A percentile compares a stretch with the other conserved stretches of the same genome.
Conservation (phyloP, 2,797 vertebrate species). For the Stomatorhinus walkeri region DNA sequence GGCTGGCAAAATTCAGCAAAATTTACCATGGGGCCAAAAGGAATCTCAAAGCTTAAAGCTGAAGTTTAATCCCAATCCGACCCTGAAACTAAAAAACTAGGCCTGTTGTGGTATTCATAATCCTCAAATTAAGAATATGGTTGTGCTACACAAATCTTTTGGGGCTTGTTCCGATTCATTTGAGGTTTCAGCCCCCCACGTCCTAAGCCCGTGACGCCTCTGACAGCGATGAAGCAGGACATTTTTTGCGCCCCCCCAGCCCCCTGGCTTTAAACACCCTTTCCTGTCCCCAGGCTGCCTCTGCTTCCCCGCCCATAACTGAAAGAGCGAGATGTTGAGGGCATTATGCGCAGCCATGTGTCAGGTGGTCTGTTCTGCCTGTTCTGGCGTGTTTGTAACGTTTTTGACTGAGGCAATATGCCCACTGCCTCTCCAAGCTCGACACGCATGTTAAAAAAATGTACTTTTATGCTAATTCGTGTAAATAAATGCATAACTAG, state of each 20-base stretch:
- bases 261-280: constrained; percentile 18
- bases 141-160: neutral
- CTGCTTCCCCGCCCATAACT: constrained; percentile 34
- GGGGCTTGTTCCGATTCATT: neutral
- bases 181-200: neutral
- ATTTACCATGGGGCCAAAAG: neutral
- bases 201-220: neutral
- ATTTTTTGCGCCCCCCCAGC: constrained; percentile 6
- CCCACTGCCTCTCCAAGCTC: neutral
- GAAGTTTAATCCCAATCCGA: neutral
- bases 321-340: constrained; percentile 31
- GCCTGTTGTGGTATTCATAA: neutral
- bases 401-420: neutral
- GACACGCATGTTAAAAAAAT: neutral
- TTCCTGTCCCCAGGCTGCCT: constrained; percentile 22
- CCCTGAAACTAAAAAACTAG: neutral
- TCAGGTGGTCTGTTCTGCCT: constrained; percentile 42
- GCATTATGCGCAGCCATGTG: constrained; percentile 37
- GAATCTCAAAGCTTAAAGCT: neutral
- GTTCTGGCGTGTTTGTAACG: constrained; percentile 52
- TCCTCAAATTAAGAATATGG: neutral
- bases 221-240: neutral
- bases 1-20: neutral
- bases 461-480: neutral
- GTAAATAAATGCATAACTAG: constrained; percentile 4